These are phyloP conservation scores for Choreutis nemorana DNA, from an alignment of 2,888 invertebrate genomes.

Conservation along the genomic window DNA sequence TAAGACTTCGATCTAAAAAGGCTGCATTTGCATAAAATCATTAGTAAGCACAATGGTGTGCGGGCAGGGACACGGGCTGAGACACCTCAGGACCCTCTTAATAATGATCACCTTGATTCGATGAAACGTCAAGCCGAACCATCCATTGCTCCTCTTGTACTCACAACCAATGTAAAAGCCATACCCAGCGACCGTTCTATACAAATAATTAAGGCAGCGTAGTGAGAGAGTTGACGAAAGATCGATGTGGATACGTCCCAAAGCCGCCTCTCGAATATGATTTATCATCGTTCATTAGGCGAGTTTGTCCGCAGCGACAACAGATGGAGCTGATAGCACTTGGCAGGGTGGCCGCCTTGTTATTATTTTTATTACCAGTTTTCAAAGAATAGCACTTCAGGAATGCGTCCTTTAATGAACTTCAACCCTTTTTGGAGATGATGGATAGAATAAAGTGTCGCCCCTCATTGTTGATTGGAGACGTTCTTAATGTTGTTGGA, in stretches of 20 bases:
- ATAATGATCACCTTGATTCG: constrained; percentile 25
- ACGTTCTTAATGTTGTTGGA: constrained; percentile 45
- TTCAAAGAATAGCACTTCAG: constrained; percentile 65
- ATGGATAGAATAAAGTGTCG: constrained; percentile 65
- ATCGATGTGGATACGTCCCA: constrained; percentile 38
- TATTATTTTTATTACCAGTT: constrained; percentile 67
- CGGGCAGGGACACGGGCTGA: constrained; percentile 59
- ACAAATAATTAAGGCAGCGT: too few species aligned
- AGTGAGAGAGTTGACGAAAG: constrained; percentile 25
- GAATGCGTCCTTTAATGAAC: constrained; percentile 66
- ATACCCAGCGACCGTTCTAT: too few species aligned
- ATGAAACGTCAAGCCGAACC: constrained; percentile 5
- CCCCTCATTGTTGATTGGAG: constrained; percentile 60
- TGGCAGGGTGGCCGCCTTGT: constrained; percentile 66
- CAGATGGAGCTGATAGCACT: constrained; percentile 67
- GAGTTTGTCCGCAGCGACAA: constrained; percentile 67
- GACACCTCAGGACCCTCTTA: constrained; percentile 51
- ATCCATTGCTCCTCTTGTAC: constrained; percentile 24
- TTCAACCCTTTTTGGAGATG: constrained; percentile 64
- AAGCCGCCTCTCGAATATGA: constrained; percentile 65
- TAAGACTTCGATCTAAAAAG: constrained; percentile 67
- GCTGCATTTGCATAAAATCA: constrained; percentile 67
- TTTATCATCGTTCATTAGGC: constrained; percentile 68
- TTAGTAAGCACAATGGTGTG: constrained; percentile 66
- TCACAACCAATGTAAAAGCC: too few species aligned